These are phyloP conservation scores for Corythoichthys intestinalis DNA, from an alignment of 2,113 vertebrate species.

Conservation along the genomic window DNA sequence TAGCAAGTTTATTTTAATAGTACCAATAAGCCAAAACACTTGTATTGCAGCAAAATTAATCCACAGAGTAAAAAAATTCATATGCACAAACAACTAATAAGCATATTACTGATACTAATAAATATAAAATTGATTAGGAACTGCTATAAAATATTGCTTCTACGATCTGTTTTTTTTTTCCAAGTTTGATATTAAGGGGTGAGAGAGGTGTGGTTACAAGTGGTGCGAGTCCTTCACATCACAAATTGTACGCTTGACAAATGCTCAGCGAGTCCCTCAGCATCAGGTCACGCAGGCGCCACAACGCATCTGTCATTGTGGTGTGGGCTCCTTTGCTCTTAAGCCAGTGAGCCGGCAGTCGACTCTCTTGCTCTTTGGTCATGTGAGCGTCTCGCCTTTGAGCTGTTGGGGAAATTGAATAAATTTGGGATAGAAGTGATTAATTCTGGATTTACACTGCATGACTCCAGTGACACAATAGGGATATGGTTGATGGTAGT, in stretches of 20 bases:
- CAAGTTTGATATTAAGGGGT: slow-evolving; percentile 25
- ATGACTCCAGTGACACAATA: background rate
- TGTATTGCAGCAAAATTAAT: slow-evolving; percentile 48
- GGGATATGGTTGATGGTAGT: background rate
- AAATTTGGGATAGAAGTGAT: background rate
- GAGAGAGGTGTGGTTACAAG: slow-evolving; percentile 51
- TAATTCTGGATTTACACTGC: background rate
- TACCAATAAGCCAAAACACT: slow-evolving; percentile 44
- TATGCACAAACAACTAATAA: slow-evolving; percentile 43
- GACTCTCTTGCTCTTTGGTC: slow-evolving; percentile 93
- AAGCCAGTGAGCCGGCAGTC: slow-evolving; percentile 93
- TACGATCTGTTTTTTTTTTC: slow-evolving; percentile 46
- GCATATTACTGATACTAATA: slow-evolving; percentile 58
- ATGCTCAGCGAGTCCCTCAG: slow-evolving; percentile 94
- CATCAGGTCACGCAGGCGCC: slow-evolving; percentile 96
- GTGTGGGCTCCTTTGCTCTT: slow-evolving; percentile 98
- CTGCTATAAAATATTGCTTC: slow-evolving; percentile 73
- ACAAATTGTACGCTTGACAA: slow-evolving; percentile 90
- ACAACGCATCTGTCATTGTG: slow-evolving; percentile 94
- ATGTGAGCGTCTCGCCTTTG: slow-evolving; percentile 86
- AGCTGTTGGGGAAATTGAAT: slow-evolving; percentile 66
- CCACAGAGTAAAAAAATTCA: slow-evolving; percentile 50
- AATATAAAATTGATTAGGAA: slow-evolving; percentile 68
- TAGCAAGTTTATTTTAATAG: slow-evolving; percentile 50
- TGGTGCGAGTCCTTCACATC: slow-evolving; percentile 74